Base-by-base conservation (phyloP, 2,888 invertebrate genomes). In the Troides oblongomaculatus region DNA sequence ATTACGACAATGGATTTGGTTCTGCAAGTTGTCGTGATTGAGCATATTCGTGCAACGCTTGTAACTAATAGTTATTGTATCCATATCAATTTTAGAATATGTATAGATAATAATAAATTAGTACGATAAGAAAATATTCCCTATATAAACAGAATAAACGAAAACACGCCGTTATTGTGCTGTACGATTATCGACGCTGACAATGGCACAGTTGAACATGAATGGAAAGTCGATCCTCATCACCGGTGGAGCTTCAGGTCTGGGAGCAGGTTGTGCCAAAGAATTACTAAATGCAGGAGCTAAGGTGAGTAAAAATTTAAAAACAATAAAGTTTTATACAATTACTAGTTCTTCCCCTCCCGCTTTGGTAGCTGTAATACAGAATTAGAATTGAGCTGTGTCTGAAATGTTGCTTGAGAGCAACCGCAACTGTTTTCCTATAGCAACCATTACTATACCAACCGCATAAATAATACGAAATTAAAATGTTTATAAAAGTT, bases 211-310 rank as follows among this genome's bases (percentile, higher is more conserved):
- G 61, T 73, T 74, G 73, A 71, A 74, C n/a, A 71, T 73, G 12
- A 74, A 76, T 64, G 79, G 77, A 0, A 84, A 84, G 76, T 78
- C 78, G 2, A 78, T 84, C 72, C 61, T 85, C 59, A 77, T 86
- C 61, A 85, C 85, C 6, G 85, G 85, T 5, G 85, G 81, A 7
- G 85, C 85, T 18, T 83, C 84, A 0, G 84, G 86, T 0, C 66
- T 86, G n/a, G 85, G 86, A 0, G 84, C 84, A 1, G 69, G 72
- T 4, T 82, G 81, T 18, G 83, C 75, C 1, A 75, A 82, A 70
- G 69, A 63, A 5, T 86, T 83, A 70, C 71, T 86, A 0, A 75
- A 78, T 58, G 76, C 76, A 62, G 85, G 84, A 36, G 84, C 84
- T 7, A 79, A 83, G 80, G 85, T 84, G 74, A 67, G 18, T 17